Percentiles rank a stretch among this genome's conserved stretches.
These are phyloP conservation scores for Hecatera dysodea DNA, from an alignment of 2,888 invertebrate species.

Conservation along the genomic window DNA sequence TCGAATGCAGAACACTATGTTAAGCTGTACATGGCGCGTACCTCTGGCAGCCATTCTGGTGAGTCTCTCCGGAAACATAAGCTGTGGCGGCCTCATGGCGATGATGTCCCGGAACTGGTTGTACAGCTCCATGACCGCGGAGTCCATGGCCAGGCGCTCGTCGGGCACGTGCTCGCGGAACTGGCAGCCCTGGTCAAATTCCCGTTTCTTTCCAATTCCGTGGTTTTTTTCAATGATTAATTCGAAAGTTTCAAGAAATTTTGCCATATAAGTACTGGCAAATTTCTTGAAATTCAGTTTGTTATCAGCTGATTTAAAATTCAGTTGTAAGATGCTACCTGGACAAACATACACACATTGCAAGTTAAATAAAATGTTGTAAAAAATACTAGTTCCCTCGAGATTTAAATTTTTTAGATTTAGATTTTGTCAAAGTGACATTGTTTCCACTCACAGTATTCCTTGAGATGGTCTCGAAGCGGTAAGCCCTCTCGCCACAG, in stretches of 20 bases:
- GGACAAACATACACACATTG: too few relatives aligned
- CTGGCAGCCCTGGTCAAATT: constrained; percentile 92
- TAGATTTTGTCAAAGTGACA: neutral
- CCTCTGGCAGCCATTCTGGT: constrained; percentile 92
- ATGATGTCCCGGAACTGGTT: constrained; percentile 91
- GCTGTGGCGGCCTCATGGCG: constrained; percentile 92
- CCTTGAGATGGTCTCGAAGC: constrained; percentile 93
- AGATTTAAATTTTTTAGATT: too few relatives aligned
- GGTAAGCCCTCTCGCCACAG: constrained; percentile 96
- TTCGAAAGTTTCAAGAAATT: too few relatives aligned
- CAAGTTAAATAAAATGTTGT: too few relatives aligned
- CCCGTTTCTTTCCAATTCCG: too few relatives aligned
- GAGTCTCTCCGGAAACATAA: constrained; percentile 93
- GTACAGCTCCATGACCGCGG: constrained; percentile 92
- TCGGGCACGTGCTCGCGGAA: constrained; percentile 93
- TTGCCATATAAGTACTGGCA: too few relatives aligned
- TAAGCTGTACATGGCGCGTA: constrained; percentile 57
- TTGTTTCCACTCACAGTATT: constrained; percentile 84
- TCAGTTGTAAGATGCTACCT: too few relatives aligned
- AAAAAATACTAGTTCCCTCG: too few relatives aligned
- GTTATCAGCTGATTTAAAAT: too few relatives aligned
- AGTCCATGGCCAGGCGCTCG: constrained; percentile 92
- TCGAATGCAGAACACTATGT: too few relatives aligned
- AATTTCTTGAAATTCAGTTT: too few relatives aligned
- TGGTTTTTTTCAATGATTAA: too few relatives aligned